Percentiles rank a stretch among this genome's conserved stretches.
Evolutionary conservation across 2,888 invertebrate genomes (phyloP).

Genomic region (Achlya flavicornis): DNA sequence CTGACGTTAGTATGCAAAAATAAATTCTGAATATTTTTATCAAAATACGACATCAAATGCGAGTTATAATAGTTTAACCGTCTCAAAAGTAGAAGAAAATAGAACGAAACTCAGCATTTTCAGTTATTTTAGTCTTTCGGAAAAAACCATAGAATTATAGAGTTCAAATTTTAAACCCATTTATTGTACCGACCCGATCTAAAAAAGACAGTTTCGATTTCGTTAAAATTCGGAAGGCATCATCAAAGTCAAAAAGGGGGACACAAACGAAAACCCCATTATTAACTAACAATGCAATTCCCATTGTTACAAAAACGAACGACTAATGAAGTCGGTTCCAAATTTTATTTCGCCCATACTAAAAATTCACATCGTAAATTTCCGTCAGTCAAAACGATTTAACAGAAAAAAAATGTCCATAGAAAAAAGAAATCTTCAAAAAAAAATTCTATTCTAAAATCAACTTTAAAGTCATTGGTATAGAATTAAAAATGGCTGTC

Average conservation of each 20-base stretch:
- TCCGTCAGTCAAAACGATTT: conserved; percentile 79
- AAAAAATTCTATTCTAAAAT: conserved; percentile 22
- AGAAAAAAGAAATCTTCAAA: conserved; percentile 41
- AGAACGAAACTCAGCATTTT: too few species aligned
- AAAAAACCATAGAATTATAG: too few species aligned
- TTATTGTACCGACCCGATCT: background rate
- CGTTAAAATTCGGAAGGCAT: conserved; percentile 64
- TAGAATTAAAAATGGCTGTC: conserved; percentile 27
- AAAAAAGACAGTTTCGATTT: conserved; percentile 17
- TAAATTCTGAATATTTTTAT: too few species aligned
- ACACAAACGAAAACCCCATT: conserved; percentile 52
- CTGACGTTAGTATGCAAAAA: too few species aligned
- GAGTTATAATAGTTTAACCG: too few species aligned
- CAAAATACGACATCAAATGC: too few species aligned
- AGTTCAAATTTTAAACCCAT: too few species aligned
- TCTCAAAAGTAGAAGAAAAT: too few species aligned
- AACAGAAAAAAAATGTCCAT: conserved; percentile 63
- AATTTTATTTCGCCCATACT: conserved; percentile 73
- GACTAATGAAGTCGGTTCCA: conserved; percentile 74
- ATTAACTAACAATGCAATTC: conserved; percentile 61
- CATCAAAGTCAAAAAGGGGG: conserved; percentile 54
- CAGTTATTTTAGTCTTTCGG: too few species aligned
- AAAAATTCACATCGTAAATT: conserved; percentile 81
- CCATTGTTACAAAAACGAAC: conserved; percentile 60
- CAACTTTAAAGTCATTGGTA: conserved; percentile 12